These are phyloP conservation scores for Psilopogon haemacephalus DNA, from an alignment of 2,113 vertebrate species.

Conservation along the genomic window DNA sequence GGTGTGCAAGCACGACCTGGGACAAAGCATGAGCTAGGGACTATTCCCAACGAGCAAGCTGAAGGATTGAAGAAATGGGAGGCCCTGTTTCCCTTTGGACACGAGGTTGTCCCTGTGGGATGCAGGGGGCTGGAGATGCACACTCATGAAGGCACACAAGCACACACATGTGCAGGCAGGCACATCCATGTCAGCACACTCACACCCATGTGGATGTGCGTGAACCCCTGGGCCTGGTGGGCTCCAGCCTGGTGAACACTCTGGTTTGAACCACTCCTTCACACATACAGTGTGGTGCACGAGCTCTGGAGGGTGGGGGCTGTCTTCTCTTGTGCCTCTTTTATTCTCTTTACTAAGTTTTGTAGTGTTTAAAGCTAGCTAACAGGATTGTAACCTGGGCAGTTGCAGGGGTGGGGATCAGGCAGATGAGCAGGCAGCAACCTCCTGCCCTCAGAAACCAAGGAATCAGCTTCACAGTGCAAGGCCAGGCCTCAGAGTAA, in stretches of 20 bases:
- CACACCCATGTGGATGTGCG: too few relatives aligned
- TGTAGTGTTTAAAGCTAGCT: not conserved
- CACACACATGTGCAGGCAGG: accelerated
- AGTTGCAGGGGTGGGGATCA: not conserved
- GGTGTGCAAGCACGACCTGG: not conserved
- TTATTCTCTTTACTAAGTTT: not conserved
- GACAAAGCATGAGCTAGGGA: accelerated
- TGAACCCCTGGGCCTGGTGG: accelerated
- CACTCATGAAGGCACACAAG: not conserved
- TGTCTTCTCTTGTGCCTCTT: not conserved
- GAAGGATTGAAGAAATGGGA: not conserved
- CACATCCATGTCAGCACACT: too few relatives aligned
- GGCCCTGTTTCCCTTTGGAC: accelerated
- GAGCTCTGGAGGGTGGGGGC: not conserved
- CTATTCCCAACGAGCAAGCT: not conserved
- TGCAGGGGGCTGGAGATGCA: not conserved
- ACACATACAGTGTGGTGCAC: not conserved
- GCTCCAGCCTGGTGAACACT: not conserved
- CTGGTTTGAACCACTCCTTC: not conserved
- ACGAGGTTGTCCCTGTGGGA: not conserved
- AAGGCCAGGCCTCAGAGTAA: accelerated
- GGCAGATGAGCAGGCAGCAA: not conserved
- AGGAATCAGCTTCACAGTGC: not conserved
- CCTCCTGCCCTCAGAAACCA: not conserved
- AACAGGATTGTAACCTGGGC: accelerated